Evolutionary conservation across 2,113 vertebrate genomes (phyloP), one percentile per base, ranked within the genome.

Genomic region (Verasper variegatus): DNA sequence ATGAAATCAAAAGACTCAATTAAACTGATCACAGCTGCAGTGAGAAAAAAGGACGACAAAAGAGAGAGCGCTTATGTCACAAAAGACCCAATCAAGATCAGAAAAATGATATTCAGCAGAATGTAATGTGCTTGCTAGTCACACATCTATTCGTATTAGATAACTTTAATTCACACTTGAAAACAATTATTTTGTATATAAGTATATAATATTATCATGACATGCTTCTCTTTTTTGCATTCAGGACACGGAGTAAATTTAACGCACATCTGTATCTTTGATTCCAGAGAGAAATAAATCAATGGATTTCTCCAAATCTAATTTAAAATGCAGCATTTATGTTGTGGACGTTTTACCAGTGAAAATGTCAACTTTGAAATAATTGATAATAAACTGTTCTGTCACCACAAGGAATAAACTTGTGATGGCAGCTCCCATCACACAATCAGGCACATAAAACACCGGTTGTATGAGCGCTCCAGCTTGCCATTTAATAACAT

Each of bases 401-500:
- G 18, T 52, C 24, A 23, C 23, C 47, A 15, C 56, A 57, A 21
- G 31, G 42, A 24, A 18, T 54, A 31, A 47, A 23, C 26, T 67
- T 35, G 47, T 66, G 23, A 64, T 65, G 66, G 47, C 54, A 47
- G 54, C 20, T 63, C 52, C 26, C 35, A 40, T 66, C 54, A 70
- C 54, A 47, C 31, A 49, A 55, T 67, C 20, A 58, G 23, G 12
- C 18, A 21, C 17, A 45, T 35, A 26, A 51, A 69, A 13, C 5
- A 42, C 54, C 15, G 8, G 21, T 0, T 78, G 55, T 23, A n/a
- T 9, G 26, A 68, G 52, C 54, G 56, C 47, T 71, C 18, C 42
- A 21, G 27, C 52, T 56, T 74, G 6, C 62, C 26, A 49, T 71
- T 77, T 74, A 68, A 58, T 59, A 78, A 51, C n/a, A 5, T 15